These are phyloP conservation scores for Tragelaphus scriptus DNA, from an alignment of 2,113 vertebrate species.

Conservation along the genomic window DNA sequence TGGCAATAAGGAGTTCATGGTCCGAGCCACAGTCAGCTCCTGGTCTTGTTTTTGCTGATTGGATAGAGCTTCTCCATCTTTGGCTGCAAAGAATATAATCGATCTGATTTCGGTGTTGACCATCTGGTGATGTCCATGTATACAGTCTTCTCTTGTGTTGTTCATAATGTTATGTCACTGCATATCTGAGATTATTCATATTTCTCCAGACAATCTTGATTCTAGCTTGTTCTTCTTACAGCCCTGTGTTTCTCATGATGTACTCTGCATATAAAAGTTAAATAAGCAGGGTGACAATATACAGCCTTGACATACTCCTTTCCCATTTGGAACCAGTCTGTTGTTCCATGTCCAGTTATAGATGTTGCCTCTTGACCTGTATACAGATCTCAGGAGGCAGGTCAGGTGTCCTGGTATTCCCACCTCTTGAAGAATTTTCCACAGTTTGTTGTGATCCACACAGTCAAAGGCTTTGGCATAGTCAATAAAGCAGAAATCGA, in stretches of 20 bases:
- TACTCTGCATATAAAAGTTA: neutral
- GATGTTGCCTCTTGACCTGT: rapidly evolving
- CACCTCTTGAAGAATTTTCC: neutral
- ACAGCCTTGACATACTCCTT: rapidly evolving
- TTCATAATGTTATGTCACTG: neutral
- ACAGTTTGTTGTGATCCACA: neutral
- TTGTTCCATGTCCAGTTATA: neutral
- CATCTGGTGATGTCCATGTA: no score
- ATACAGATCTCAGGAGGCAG: neutral
- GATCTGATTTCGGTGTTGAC: no score
- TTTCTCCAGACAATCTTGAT: neutral
- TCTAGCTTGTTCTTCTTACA: neutral
- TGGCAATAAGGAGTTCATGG: no score
- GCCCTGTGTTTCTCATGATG: neutral
- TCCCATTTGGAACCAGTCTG: neutral
- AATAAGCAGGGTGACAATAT: neutral
- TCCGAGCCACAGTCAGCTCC: no score
- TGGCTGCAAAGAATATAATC: no score
- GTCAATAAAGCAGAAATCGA: neutral
- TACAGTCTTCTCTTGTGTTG: no score
- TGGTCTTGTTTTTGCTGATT: no score
- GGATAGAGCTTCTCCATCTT: no score
- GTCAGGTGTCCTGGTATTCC: neutral
- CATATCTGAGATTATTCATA: neutral
- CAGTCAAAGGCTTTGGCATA: neutral